Evolutionary conservation across 2,888 invertebrate species (phyloP).

Genomic region (Argynnis bischoffii): DNA sequence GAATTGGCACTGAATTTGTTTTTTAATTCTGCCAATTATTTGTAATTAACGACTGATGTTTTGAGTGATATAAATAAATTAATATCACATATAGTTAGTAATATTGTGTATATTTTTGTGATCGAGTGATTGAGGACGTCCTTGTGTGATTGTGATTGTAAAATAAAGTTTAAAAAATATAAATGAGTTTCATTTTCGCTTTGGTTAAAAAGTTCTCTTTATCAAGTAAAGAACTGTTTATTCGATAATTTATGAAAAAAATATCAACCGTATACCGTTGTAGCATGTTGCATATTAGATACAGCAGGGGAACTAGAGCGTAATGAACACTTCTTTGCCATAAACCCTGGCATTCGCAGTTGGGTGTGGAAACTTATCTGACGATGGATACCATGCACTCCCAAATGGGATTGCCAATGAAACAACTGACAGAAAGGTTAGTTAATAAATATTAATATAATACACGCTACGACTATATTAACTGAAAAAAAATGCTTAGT

Average conservation of each 20-base stretch:
- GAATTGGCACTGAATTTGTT: constrained; percentile 61
- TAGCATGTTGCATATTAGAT: constrained; percentile 47
- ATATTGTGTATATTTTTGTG: constrained; percentile 70
- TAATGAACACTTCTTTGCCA: constrained; percentile 46
- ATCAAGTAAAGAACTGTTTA: neutral
- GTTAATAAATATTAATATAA: constrained; percentile 29
- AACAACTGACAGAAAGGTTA: constrained; percentile 69
- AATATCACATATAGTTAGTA: constrained; percentile 76
- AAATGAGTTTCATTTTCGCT: constrained; percentile 24
- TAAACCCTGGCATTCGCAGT: constrained; percentile 64
- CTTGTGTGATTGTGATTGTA: constrained; percentile 78
- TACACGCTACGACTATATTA: neutral
- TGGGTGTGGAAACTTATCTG: constrained; percentile 53
- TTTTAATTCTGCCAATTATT: constrained; percentile 68
- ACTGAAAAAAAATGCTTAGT: no score
- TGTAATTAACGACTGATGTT: constrained; percentile 77
- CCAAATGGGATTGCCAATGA: constrained; percentile 65
- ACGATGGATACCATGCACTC: constrained; percentile 65
- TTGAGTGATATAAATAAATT: constrained; percentile 76
- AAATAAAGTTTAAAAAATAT: constrained; percentile 60
- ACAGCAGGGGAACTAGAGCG: constrained; percentile 59
- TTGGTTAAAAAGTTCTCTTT: neutral
- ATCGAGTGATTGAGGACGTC: constrained; percentile 79
- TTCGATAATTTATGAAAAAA: constrained; percentile 35
- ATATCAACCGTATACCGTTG: constrained; percentile 55